These are phyloP conservation scores for Falco cherrug DNA, from an alignment of 2,797 vertebrate genomes.

Conservation along the genomic window DNA sequence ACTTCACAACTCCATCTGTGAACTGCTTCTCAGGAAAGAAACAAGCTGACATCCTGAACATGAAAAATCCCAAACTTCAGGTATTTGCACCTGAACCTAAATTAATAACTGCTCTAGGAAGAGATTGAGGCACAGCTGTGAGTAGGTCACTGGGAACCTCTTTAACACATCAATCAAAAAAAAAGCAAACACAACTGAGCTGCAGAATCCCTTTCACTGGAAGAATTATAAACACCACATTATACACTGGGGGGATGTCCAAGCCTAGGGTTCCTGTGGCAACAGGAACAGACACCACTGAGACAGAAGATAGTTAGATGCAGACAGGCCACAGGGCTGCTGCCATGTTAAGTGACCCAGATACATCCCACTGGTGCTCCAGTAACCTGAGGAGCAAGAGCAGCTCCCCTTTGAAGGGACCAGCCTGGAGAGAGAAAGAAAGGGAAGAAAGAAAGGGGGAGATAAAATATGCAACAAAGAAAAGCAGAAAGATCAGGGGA, in stretches of 20 bases:
- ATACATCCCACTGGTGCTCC: background rate
- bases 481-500: background rate
- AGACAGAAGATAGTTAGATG: background rate
- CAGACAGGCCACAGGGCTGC: accelerated
- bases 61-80: background rate
- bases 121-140: background rate
- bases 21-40: background rate
- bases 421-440: background rate
- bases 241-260: accelerated
- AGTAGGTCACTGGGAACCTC: background rate
- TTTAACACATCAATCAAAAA: background rate
- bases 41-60: background rate
- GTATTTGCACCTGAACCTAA: background rate
- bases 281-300: background rate
- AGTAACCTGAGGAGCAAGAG: background rate
- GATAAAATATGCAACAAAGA: background rate
- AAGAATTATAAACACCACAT: background rate
- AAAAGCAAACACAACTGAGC: background rate
- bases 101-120: background rate
- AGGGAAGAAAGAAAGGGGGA: background rate
- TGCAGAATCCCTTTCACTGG: background rate
- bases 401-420: background rate
- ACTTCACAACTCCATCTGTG: background rate
- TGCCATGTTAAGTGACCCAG: background rate
- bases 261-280: too few species aligned